Conservation (phyloP, 2,797 vertebrate species). For the Poeciliopsis gracilis region DNA sequence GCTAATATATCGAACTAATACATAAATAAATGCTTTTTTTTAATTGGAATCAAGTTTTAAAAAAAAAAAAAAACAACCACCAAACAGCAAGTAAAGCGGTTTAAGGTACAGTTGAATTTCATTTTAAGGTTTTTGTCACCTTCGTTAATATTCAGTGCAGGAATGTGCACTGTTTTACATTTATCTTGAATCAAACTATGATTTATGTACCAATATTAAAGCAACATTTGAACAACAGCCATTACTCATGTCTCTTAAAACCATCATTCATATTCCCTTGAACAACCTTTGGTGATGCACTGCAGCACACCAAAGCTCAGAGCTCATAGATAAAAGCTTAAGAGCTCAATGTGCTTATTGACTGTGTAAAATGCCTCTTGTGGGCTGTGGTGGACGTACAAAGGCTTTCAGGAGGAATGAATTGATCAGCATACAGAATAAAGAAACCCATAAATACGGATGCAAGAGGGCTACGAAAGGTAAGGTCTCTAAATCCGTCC, state of each 20-base stretch:
- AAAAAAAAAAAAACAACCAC: background rate
- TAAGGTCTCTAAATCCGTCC: background rate
- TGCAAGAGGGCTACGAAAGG: background rate
- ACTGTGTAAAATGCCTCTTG: slow-evolving; percentile 39
- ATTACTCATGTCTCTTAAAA: slow-evolving; percentile 44
- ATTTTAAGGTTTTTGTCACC: background rate
- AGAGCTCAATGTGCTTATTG: slow-evolving; percentile 27
- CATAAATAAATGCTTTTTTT: background rate
- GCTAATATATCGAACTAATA: background rate
- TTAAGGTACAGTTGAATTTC: background rate
- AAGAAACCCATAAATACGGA: background rate
- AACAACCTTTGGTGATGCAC: slow-evolving; percentile 16
- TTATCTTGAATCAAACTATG: background rate
- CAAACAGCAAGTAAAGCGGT: background rate
- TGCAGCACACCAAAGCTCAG: slow-evolving; percentile 16
- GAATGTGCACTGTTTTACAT: background rate
- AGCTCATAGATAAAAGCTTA: slow-evolving; percentile 22
- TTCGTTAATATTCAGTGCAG: background rate
- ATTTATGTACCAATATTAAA: slow-evolving; percentile 3
- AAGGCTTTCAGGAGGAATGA: slow-evolving; percentile 33
- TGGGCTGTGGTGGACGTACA: slow-evolving; percentile 18
- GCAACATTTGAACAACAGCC: background rate
- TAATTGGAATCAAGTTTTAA: background rate
- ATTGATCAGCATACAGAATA: background rate
- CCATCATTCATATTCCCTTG: slow-evolving; percentile 20